Base-by-base conservation (phyloP, 2,113 vertebrate genomes). In the Sebastes schlegelii region DNA sequence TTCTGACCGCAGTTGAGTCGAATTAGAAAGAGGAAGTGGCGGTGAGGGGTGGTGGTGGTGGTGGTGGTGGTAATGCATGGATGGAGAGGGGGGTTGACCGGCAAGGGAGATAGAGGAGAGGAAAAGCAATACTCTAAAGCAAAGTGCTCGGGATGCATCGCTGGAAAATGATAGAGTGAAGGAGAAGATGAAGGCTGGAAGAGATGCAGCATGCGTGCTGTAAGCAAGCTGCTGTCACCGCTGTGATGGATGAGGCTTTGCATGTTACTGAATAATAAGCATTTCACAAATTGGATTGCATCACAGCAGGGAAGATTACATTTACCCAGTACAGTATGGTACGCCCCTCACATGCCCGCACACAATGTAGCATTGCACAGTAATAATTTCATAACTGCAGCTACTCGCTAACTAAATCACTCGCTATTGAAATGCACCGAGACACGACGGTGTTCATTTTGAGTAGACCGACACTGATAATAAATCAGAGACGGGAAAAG, bases 201-300 rank as follows among this genome's bases (percentile, higher is more conserved):
- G 0, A 81, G 75, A 49, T 51, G 62, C 55, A 57, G 64, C 62
- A 54, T 70, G 17, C 11, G 5, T 26, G 74, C 83, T 63, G 26
- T 66, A 75, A 79, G 87, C 60, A 60, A 70, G 62, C 75, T 64
- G 51, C 63, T 90, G 77, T 83, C 83, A 67, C 21, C 6, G 34
- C 67, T 40, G 68, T 61, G 88, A 82, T 78, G 61, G 84, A 83
- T 85, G 84, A 85, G 51, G 60, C 42, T 82, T 79, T 74, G 51
- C 48, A 52, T 83, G 54, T 82, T 80, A 72, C 85, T 85, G 84
- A 87, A 73, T 84, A 87, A 89, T 80, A 88, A 85, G 81, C 48
- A 68, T 68, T 64, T 68, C 70, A 57, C 77, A 90, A 91, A 92
- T 84, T 87, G 84, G 83, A 90, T 84, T 87, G 81, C 74, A 82